Base-by-base conservation (phyloP, 2,888 invertebrate species). In the Parnassius apollo region DNA sequence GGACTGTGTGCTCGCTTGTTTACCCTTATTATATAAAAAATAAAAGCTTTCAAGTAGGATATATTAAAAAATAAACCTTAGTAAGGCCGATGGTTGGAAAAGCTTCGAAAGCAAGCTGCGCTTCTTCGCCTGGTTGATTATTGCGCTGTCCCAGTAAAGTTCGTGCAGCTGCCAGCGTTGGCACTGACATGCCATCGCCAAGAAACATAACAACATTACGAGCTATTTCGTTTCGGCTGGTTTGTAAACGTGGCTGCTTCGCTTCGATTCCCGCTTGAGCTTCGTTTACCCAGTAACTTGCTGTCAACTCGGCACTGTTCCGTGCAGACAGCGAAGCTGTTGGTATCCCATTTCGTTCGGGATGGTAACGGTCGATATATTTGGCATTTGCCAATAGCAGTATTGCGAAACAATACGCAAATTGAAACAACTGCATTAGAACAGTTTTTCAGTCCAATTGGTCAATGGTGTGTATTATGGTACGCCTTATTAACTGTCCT, bases 171-270 rank as follows among this genome's bases (percentile, higher is more conserved):
- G 94, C 93, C 56, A 95, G 81, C 0, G 95, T 95, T 0, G 94
- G 90, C 50, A 95, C 82, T 7, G 95, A 94, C 95, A 96, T 95
- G 49, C 96, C 96, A 80, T 96, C 96, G 2, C 96, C 96, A 55
- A 96, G 78, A 81, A 95, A 95, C 78, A 96, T 86, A 62, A 96
- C 93, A 8, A 95, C 85, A 78, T 96, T 96, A 56, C 73, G 71
- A 42, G 79, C 80, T 12, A 57, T 61, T 18, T 45, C 42, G 94
- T 95, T 68, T 44, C 44, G 10, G 1, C 42, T 51, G 57, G 59
- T 58, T n/a, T 69, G 65, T 25, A 59, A 62, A 57, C 79, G 79
- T 18, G 71, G 68, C 59, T 86, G 69, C 61, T 90, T 83, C 48
- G 79, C 71, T 2, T 75, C 71, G 45, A 93, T 78, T 3, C 78